These are phyloP conservation scores for Margarornis squamiger DNA, from an alignment of 2,797 vertebrate genomes.

Conservation along the genomic window DNA sequence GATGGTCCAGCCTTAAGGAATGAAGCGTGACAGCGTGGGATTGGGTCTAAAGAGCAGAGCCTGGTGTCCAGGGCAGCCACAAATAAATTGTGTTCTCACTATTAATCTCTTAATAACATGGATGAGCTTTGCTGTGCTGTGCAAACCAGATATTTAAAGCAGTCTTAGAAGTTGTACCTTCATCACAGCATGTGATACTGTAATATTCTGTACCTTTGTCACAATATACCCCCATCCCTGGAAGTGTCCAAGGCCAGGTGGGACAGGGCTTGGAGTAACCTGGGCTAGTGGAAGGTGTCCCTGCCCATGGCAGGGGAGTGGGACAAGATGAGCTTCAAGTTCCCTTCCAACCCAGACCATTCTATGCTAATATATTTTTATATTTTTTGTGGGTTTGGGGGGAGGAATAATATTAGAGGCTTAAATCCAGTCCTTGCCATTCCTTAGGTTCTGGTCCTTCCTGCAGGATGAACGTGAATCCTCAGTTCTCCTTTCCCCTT, in stretches of 20 bases:
- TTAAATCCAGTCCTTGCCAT: background rate
- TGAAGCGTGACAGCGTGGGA: background rate
- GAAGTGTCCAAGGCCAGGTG: background rate
- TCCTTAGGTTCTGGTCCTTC: background rate
- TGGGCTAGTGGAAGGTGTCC: background rate
- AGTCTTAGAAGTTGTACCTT: background rate
- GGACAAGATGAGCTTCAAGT: background rate
- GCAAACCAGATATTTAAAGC: background rate
- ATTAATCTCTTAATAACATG: too few relatives aligned
- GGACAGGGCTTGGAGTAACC: background rate
- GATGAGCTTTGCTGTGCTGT: background rate
- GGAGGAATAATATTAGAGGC: background rate
- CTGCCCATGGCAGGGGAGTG: background rate
- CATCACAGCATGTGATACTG: background rate
- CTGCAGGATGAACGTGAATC: rapidly evolving
- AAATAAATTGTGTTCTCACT: background rate
- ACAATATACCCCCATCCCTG: background rate
- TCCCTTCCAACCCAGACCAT: background rate
- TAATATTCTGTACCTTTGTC: background rate
- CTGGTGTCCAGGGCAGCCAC: background rate
- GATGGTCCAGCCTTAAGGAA: background rate
- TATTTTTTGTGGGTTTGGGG: rapidly evolving
- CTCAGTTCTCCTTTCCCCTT: background rate
- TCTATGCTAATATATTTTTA: background rate
- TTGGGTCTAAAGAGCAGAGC: background rate